phyloP scores from a whole-genome alignment of 2,888 invertebrate genomes.

The Ochropacha duplaris region DNA sequence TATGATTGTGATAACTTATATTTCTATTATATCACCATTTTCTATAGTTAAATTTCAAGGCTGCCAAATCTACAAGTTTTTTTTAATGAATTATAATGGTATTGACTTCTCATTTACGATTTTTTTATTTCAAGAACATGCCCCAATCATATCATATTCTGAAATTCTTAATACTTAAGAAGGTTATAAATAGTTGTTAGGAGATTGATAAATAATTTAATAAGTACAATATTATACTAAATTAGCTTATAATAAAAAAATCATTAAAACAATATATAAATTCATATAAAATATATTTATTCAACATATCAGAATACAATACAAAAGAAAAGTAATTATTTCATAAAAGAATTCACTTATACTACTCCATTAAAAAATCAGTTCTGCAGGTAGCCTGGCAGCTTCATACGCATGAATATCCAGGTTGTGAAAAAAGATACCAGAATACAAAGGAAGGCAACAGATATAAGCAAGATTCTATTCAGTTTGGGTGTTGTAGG shows the following conservation, averaged over 20 bases:
- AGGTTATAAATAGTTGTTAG: no score
- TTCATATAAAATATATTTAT: slow-evolving; percentile 57
- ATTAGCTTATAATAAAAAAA: no score
- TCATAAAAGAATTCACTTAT: slow-evolving; percentile 24
- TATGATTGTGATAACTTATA: slow-evolving; percentile 3
- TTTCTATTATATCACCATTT: background rate
- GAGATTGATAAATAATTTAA: no score
- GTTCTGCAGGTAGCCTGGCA: slow-evolving; percentile 91
- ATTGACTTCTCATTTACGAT: background rate
- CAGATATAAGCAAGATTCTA: slow-evolving; percentile 92
- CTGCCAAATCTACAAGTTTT: slow-evolving; percentile 8
- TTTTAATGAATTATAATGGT: background rate
- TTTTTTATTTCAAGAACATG: background rate
- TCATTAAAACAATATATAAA: slow-evolving; percentile 11
- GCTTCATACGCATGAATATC: slow-evolving; percentile 99
- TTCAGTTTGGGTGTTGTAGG: slow-evolving; percentile 95
- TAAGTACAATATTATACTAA: no score
- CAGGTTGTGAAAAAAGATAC: slow-evolving; percentile 98
- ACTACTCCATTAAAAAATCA: slow-evolving; percentile 50
- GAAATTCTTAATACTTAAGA: no score
- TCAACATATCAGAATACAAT: slow-evolving; percentile 49
- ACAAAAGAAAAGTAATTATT: slow-evolving; percentile 18
- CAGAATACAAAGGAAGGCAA: slow-evolving; percentile 95
- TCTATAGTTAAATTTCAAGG: slow-evolving; percentile 4
- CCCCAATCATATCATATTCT: background rate